A percentile compares a stretch with the other conserved stretches of the same genome.
phyloP scores from a whole-genome alignment of 1,140 invertebrate genomes.

The Megathymus violae region DNA sequence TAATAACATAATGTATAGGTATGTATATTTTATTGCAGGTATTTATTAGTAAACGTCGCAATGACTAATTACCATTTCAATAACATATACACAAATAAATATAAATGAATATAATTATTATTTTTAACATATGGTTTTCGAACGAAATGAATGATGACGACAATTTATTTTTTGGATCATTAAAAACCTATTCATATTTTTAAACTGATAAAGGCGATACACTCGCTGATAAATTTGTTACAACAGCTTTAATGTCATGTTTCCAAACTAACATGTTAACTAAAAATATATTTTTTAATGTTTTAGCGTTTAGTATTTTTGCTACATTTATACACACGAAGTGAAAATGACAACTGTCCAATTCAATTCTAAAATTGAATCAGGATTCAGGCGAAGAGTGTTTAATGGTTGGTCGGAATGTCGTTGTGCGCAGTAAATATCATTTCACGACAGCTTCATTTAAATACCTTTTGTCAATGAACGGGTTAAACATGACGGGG shows the following conservation, averaged over 20 bases:
- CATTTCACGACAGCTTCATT: slow-evolving; percentile 79
- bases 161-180: background rate
- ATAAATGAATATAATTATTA: background rate
- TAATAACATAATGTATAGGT: too few species aligned
- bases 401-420: slow-evolving; percentile 67
- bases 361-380: slow-evolving; percentile 46
- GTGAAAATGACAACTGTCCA: background rate
- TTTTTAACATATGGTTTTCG: background rate
- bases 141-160: background rate
- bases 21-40: too few species aligned
- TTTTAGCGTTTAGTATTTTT: too few species aligned
- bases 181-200: background rate
- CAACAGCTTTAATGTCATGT: too few species aligned
- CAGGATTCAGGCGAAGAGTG: slow-evolving; percentile 54
- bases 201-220: background rate
- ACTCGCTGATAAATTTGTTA: too few species aligned
- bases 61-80: slow-evolving; percentile 1
- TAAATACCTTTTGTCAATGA: slow-evolving; percentile 84
- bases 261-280: too few species aligned
- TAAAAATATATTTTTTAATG: too few species aligned
- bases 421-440: slow-evolving; percentile 75
- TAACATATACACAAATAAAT: background rate
- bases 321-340: too few species aligned
- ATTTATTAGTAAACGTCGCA: background rate
- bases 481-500: slow-evolving; percentile 77